Conservation (phyloP, 2,888 invertebrate genomes). For the Cerceris ruficornis region DNA sequence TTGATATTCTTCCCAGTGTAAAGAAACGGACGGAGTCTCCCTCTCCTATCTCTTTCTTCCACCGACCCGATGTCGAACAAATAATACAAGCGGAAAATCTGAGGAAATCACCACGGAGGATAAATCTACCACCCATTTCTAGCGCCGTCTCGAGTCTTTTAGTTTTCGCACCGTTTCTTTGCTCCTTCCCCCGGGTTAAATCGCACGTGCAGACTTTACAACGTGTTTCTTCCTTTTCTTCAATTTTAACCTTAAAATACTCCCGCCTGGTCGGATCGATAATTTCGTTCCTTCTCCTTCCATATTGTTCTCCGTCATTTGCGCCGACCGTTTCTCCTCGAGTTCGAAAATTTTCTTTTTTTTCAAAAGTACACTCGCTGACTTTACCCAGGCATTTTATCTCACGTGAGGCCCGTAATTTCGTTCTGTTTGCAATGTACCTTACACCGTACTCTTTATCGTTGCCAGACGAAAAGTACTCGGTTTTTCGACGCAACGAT, state of each 20-base stretch:
- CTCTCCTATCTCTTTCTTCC: slow-evolving; percentile 59
- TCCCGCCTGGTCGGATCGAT: neutral
- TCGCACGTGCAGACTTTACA: slow-evolving; percentile 3
- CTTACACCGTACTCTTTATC: neutral
- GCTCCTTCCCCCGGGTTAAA: slow-evolving; percentile 37
- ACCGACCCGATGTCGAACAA: slow-evolving; percentile 75
- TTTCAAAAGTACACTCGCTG: too few relatives aligned
- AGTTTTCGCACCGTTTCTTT: slow-evolving; percentile 60
- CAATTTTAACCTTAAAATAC: neutral
- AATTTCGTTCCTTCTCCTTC: neutral
- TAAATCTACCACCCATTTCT: slow-evolving; percentile 56
- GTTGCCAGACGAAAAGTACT: neutral
- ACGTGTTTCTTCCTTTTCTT: neutral
- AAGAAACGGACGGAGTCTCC: slow-evolving; percentile 76
- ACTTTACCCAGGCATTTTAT: too few relatives aligned
- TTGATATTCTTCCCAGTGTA: slow-evolving; percentile 81
- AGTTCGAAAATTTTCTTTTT: too few relatives aligned
- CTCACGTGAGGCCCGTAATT: too few relatives aligned
- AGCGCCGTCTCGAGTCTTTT: slow-evolving; percentile 49
- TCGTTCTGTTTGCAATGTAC: too few relatives aligned
- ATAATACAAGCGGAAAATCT: slow-evolving; percentile 78
- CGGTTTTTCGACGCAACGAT: slow-evolving; percentile 53
- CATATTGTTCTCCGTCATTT: too few relatives aligned
- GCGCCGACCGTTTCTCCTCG: too few relatives aligned
- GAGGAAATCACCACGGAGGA: slow-evolving; percentile 70